Base-by-base conservation (phyloP, 2,113 vertebrate species). In the Paracanthobrama guichenoti region DNA sequence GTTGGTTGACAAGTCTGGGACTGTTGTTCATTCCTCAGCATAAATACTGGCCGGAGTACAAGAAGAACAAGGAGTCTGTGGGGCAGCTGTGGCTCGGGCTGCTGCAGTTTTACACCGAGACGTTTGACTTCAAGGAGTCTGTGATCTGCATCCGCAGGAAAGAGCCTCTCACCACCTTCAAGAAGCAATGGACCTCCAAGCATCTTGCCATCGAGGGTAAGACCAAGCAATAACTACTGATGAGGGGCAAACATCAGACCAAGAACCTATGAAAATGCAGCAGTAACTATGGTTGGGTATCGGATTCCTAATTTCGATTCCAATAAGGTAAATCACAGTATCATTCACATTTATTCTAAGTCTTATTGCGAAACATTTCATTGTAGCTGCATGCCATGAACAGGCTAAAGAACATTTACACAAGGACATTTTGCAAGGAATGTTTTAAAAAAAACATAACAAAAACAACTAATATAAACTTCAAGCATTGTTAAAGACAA, bases 141-240 rank as follows among this genome's bases (percentile, higher is more conserved):
- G 98, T 99, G 84, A 98, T 99, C 93, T 98, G 97, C 92, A 99
- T 99, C 92, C 94, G 97, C 5, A 97, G 98, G 86, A 96, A 93
- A 88, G 98, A 97, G 73, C 94, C 98, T 11, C 93, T 99, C 86
- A 99, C 97, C 72, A 99, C 98, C 0, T 99, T 99, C 84, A 97
- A 99, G 91, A 99, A 99, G 71, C 97, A 99, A 89, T 99, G 98
- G 98, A 99, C 98, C 6, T 98, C 98, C 87, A 99, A 99, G 89
- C 98, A 97, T 89, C 99, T 99, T 81, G 97, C 97, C 13, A 99
- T 99, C 0, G 98, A 99, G 96, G 98, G 98, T 99, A 48, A 78
- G 20, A 57, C 4, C 24, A 39, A 59, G 20, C 18, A 20, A 55
- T 55, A 22, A 55, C 18, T 55, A 2, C 6, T 55, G 18, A 22